A percentile compares a stretch with the other conserved stretches of the same genome.
phyloP scores from a whole-genome alignment of 30 jellyfish, hydroid and myxozoan genomes.

The Rhopilema esculentum region DNA sequence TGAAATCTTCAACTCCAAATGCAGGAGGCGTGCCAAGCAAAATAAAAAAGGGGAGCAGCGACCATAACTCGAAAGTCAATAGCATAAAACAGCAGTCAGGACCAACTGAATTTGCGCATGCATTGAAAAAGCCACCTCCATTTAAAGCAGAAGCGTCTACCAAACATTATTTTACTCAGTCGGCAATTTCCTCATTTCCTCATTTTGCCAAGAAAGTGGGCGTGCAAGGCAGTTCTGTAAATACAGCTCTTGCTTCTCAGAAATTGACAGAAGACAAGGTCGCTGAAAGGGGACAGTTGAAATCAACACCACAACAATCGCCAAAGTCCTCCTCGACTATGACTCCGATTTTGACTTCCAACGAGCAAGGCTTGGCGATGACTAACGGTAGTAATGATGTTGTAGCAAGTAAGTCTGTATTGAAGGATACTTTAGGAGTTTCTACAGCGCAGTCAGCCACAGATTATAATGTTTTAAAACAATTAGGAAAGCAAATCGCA shows the following conservation, averaged over 20 bases:
- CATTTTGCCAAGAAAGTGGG: constrained; percentile 21
- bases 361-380: background rate
- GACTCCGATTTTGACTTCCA: background rate
- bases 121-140: background rate
- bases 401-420: background rate
- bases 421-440: background rate
- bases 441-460: background rate
- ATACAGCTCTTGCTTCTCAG: background rate
- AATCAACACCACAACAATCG: background rate
- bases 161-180: constrained; percentile 50
- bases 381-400: background rate
- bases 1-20: background rate
- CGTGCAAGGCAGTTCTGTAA: constrained; percentile 2
- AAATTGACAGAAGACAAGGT: constrained; percentile 30
- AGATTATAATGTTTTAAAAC: constrained; percentile 12
- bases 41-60: background rate
- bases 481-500: constrained; percentile 44
- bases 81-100: no score
- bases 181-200: constrained; percentile 61
- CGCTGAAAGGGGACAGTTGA: background rate
- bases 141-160: constrained; percentile 8
- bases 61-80: background rate
- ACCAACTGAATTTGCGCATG: background rate
- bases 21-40: background rate
- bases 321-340: background rate